Percentiles rank a stretch among this genome's conserved stretches.
These are phyloP conservation scores for Nebria salina DNA, from an alignment of 2,888 invertebrate genomes.

Conservation along the genomic window DNA sequence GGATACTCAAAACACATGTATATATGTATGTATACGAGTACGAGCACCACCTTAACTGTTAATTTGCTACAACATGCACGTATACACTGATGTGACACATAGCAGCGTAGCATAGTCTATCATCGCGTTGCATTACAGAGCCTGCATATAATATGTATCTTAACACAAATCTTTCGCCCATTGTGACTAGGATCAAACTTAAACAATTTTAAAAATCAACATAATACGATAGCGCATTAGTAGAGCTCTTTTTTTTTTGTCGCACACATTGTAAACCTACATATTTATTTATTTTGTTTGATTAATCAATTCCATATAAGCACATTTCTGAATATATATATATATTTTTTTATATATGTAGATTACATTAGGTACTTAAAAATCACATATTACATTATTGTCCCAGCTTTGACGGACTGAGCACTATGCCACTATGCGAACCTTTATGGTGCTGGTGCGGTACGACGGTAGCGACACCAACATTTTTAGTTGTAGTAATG, in stretches of 20 bases:
- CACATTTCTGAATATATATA: conserved; percentile 46
- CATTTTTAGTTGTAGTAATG: conserved; percentile 53
- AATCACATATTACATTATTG: conserved; percentile 49
- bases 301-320: conserved; percentile 57
- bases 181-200: background rate
- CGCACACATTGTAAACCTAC: conserved; percentile 46
- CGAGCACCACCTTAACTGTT: background rate
- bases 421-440: conserved; percentile 68
- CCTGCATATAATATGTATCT: background rate
- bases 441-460: conserved; percentile 5
- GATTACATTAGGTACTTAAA: conserved; percentile 34
- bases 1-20: background rate
- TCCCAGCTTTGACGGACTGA: conserved; percentile 62
- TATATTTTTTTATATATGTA: conserved; percentile 20
- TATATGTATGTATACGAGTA: background rate
- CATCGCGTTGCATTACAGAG: background rate
- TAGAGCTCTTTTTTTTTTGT: conserved; percentile 38
- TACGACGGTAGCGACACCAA: background rate
- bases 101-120: background rate
- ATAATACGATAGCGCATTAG: conserved; percentile 32
- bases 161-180: background rate
- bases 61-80: background rate
- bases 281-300: conserved; percentile 40
- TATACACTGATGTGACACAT: background rate
- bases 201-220: conserved; percentile 12